Base-by-base conservation (phyloP, 2,888 invertebrate species). In the Watsonalla binaria region DNA sequence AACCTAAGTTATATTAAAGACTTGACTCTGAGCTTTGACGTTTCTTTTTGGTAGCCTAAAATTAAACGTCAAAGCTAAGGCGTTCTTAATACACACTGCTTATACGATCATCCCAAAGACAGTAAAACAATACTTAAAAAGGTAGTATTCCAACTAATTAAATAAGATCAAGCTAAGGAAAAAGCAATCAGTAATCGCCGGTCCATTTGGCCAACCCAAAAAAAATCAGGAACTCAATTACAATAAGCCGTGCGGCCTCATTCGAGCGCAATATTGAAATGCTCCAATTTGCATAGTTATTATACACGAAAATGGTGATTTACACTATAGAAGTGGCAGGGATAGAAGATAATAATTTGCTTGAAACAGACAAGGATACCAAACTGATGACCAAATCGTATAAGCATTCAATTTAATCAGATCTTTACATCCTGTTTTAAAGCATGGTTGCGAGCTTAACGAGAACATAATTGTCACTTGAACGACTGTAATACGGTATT, bases 231-330 rank as follows among this genome's bases (percentile, higher is more conserved):
- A 76, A 82, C 76, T 75, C 82, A 81, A 81, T 82, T 79, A 82
- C 76, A 84, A 81, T 82, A 78, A 79, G 76, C 81, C 70, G 68
- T 76, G 77, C 74, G 72, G 73, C 70, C 71, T 68, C 76, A 73
- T 72, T 78, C 74, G 77, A 76, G 81, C 82, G 79, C 74, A 80
- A 80, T 84, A 85, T 85, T 84, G 79, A 80, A 86, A 83, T 80
- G 75, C 76, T 77, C 75, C 76, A 81, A 85, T 86, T 86, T 85
- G 84, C 85, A 86, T 86, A 85, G 82, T 83, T 84, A 84, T 83
- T 84, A 84, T 82, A 82, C 77, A 83, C 78, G 82, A 81, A 74
- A 72, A 74, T 77, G 77, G 68, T 71, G 70, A 76, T 76, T 79
- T 74, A 73, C 70, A 68, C 60, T 62, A 66, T 56, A 57, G 54